Base-by-base conservation (phyloP, 2,113 vertebrate species). In the Recurvirostra avosetta region DNA sequence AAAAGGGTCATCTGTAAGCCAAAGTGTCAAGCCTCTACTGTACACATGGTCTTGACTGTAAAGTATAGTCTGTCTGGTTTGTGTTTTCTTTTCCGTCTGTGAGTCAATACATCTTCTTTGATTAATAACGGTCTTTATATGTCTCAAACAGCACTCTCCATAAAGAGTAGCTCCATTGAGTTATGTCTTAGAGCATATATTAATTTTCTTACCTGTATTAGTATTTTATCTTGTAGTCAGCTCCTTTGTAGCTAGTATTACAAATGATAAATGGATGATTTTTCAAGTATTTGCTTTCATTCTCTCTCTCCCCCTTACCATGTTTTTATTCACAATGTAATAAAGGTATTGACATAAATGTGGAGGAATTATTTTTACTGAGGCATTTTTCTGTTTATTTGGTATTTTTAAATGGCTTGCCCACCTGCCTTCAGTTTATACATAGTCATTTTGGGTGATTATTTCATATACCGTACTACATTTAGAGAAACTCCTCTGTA, bases 381-480 rank as follows among this genome's bases (percentile, higher is more conserved):
- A 55, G 49, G 2, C 4, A 6, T 87, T 89, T 88, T 78, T 93
- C 85, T 96, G 34, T 97, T 97, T 97, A 36, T 40, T 81, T 85
- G 30, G 19, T 95, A 96, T 97, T 97, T 96, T 97, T 93, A 95
- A 84, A 83, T 89, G 88, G 47, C 45, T 92, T 96, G 73, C 63
- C 81, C 79, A 97, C 67, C 82, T 97, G 75, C 79, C 82, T 84
- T 95, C 47, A 25, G 17, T 92, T 96, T 92, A 66, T 96, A 86
- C 62, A 86, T 61, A 91, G 80, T 89, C 34, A 94, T 96, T 97
- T 96, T 93, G 63, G 40, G 50, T 97, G 89, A 96, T 97, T 97
- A 96, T 97, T 97, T 98, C 77, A 88, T 94, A 94, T 70, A 96
- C 30, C 76, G n/a, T 94, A 97, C 75, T 92, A 91, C 80, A 86